These are phyloP conservation scores for Drosophila lutescens DNA, from an alignment of 2,888 invertebrate genomes.

Conservation along the genomic window DNA sequence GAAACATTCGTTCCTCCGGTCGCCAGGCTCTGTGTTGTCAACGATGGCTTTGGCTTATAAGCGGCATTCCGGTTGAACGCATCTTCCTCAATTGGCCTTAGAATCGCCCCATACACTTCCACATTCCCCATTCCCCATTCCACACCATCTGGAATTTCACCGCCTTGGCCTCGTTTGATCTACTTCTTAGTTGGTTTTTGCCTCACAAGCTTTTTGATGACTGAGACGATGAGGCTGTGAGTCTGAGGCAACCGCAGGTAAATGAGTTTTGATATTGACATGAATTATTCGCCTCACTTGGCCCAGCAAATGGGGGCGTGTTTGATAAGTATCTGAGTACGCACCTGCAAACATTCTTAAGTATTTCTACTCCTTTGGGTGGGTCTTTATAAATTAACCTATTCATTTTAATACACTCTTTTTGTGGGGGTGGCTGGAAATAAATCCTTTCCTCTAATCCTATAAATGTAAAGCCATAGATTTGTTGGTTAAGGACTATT, in stretches of 20 bases:
- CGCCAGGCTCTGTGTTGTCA: constrained; percentile 45
- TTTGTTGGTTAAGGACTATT: too few relatives aligned
- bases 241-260: constrained; percentile 68
- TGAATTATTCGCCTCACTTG: constrained; percentile 70
- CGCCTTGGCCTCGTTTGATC: constrained; percentile 37
- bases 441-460: too few relatives aligned
- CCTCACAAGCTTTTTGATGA: constrained; percentile 39
- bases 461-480: too few relatives aligned
- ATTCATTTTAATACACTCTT: constrained; percentile 52
- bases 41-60: constrained; percentile 54
- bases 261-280: constrained; percentile 75
- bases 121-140: not conserved
- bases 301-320: constrained; percentile 56
- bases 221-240: constrained; percentile 14
- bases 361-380: constrained; percentile 16
- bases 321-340: constrained; percentile 31
- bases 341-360: constrained; percentile 14
- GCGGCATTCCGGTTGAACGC: constrained; percentile 63
- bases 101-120: constrained; percentile 25
- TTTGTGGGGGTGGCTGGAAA: constrained; percentile 6
- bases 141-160: not conserved
- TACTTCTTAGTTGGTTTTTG: constrained; percentile 55
- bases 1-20: constrained; percentile 28
- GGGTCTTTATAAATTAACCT: constrained; percentile 46
- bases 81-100: constrained; percentile 19